Conservation (phyloP, 2,113 vertebrate genomes). For the Ginglymostoma cirratum region DNA sequence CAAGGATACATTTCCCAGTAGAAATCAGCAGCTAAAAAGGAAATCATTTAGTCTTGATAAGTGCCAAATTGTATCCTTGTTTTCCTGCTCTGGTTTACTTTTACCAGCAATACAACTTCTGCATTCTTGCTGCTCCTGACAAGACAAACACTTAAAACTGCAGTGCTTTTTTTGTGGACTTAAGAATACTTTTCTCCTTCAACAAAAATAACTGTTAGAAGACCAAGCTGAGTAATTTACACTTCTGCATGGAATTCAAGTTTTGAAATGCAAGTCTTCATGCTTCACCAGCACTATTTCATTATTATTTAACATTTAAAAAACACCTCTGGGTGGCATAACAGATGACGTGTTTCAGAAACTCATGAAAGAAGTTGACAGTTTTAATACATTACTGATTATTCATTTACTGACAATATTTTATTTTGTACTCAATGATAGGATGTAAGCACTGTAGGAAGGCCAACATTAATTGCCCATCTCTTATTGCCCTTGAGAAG, state of each 20-base stretch:
- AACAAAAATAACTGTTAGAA: neutral
- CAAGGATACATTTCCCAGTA: constrained; percentile 99
- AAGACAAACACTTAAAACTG: constrained; percentile 78
- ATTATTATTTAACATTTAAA: constrained; percentile 9
- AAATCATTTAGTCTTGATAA: constrained; percentile 99
- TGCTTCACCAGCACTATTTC: neutral
- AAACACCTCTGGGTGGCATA: neutral
- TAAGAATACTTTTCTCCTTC: constrained; percentile 41
- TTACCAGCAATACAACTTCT: constrained; percentile 85
- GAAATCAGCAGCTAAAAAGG: constrained; percentile 97
- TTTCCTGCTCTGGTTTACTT: constrained; percentile 93
- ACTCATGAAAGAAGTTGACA: neutral
- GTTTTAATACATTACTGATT: neutral
- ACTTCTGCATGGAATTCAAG: neutral
- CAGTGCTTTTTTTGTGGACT: constrained; percentile 74
- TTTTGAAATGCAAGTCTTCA: neutral
- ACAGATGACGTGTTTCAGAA: neutral
- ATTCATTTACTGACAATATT: neutral
- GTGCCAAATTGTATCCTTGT: constrained; percentile 99
- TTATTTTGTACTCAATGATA: neutral
- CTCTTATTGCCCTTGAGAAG: neutral
- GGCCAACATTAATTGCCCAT: neutral
- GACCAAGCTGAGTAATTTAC: neutral
- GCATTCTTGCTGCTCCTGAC: constrained; percentile 79
- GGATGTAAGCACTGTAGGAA: neutral